Conservation (phyloP, 2,113 vertebrate species). For the Regulus satrapa region DNA sequence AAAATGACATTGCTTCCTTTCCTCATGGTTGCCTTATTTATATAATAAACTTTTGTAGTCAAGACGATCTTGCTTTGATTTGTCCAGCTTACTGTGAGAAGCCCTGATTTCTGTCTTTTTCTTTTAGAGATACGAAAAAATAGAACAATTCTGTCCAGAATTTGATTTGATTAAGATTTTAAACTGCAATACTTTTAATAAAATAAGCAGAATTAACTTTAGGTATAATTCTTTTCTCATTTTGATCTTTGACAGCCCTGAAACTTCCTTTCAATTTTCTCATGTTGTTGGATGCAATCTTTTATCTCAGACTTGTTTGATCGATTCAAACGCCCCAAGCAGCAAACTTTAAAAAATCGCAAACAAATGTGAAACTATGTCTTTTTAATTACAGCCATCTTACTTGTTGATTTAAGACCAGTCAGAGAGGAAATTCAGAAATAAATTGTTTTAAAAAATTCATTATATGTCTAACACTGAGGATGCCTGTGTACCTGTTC, state of each 20-base stretch:
- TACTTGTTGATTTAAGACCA: neutral
- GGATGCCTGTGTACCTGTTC: conserved; percentile 24
- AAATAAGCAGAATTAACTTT: neutral
- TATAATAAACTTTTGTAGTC: neutral
- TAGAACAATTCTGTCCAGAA: neutral
- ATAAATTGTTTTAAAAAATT: neutral
- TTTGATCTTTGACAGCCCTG: neutral
- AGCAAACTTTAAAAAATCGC: neutral
- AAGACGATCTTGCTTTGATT: neutral
- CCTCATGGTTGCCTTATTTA: neutral
- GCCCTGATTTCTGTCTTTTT: neutral
- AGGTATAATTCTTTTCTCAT: neutral
- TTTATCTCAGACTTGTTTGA: neutral
- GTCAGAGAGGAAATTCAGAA: neutral
- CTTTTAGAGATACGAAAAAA: neutral
- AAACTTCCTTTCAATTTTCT: neutral
- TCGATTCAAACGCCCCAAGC: neutral
- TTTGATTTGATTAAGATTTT: neutral
- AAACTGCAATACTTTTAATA: neutral
- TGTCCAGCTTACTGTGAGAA: neutral
- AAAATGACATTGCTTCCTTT: neutral
- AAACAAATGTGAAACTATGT: neutral
- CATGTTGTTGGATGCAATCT: neutral
- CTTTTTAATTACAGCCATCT: neutral
- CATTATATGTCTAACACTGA: neutral